A percentile compares a stretch with the other conserved stretches of the same genome.
These are phyloP conservation scores for Ostrea denselamellosa DNA, from an alignment of 1,140 invertebrate species.

Conservation along the genomic window DNA sequence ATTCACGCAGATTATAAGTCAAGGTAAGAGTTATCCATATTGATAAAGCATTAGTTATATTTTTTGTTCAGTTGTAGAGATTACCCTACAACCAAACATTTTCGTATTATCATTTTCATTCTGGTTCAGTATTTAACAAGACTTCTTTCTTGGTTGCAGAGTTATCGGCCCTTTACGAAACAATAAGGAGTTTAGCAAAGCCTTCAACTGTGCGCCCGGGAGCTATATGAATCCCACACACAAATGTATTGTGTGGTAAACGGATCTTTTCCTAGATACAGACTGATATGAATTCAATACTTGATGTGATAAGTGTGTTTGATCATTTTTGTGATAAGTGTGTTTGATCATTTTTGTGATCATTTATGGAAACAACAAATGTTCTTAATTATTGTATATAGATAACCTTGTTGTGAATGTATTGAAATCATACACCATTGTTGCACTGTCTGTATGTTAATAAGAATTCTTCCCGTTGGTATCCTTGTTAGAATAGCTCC, in stretches of 20 bases:
- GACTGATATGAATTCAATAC: neutral
- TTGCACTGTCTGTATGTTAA: no score
- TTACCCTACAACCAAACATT: no score
- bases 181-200: slow-evolving; percentile 85
- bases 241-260: slow-evolving; percentile 91
- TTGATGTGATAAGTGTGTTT: neutral
- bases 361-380: neutral
- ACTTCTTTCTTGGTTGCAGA: slow-evolving; percentile 78
- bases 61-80: no score
- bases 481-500: no score
- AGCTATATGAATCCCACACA: slow-evolving; percentile 89
- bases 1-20: slow-evolving; percentile 43
- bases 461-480: no score
- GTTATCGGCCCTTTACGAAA: slow-evolving; percentile 86
- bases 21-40: neutral
- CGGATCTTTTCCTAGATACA: neutral
- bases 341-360: neutral
- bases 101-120: no score
- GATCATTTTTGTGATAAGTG: neutral
- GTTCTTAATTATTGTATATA: no score
- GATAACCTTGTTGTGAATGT: no score
- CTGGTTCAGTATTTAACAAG: no score
- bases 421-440: no score
- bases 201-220: slow-evolving; percentile 88
- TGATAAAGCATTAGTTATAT: no score